Evolutionary conservation across 2,888 invertebrate genomes (phyloP).

Genomic region (Zele albiditarsus): DNA sequence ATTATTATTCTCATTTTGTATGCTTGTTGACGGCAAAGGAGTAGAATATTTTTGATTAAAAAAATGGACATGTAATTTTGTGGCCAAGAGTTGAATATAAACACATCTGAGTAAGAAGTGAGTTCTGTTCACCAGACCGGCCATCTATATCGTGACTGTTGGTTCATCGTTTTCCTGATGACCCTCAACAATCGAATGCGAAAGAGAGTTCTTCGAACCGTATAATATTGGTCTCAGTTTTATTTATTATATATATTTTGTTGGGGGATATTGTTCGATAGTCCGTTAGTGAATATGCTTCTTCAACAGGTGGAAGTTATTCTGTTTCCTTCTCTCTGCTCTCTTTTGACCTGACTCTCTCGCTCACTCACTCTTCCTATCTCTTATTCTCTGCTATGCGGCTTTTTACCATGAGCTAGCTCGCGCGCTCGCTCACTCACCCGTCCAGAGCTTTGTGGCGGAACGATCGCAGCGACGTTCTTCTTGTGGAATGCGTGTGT

Average conservation of each 20-base stretch:
- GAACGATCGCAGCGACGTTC: conserved; percentile 59
- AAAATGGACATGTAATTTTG: too few relatives aligned
- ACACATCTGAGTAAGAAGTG: too few relatives aligned
- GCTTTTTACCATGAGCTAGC: conserved; percentile 3
- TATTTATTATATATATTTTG: not conserved
- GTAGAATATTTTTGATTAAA: too few relatives aligned
- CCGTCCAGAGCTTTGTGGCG: conserved; percentile 9
- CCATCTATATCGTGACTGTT: not conserved
- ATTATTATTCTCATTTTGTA: too few relatives aligned
- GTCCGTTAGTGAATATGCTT: conserved; percentile 19
- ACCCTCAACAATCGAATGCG: not conserved
- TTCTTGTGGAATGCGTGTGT: conserved; percentile 60
- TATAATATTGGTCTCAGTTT: not conserved
- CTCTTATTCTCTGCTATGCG: too few relatives aligned
- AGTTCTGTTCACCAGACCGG: too few relatives aligned
- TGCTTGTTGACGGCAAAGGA: too few relatives aligned
- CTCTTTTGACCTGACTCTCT: conserved; percentile 3
- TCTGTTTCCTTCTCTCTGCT: conserved; percentile 7
- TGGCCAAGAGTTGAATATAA: too few relatives aligned
- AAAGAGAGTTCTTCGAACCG: not conserved
- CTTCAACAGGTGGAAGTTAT: conserved; percentile 49
- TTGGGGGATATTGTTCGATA: not conserved
- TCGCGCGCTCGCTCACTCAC: not conserved
- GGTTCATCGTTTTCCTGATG: not conserved
- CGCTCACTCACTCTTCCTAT: not conserved